Conservation (phyloP, 2,888 invertebrate genomes). For the Odontothrips loti region DNA sequence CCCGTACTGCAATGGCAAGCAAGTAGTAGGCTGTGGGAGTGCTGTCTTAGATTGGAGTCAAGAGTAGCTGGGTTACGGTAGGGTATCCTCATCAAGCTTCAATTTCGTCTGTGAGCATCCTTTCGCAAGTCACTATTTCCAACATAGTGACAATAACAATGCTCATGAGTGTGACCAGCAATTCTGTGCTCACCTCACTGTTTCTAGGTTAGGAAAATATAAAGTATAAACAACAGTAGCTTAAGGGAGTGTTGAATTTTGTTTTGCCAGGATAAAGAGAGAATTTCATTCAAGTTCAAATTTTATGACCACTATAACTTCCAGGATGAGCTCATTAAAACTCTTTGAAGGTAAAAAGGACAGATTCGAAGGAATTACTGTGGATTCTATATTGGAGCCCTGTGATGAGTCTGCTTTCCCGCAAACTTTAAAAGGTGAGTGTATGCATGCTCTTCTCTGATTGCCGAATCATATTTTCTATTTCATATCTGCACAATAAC, state of each 20-base stretch:
- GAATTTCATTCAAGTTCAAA: background rate
- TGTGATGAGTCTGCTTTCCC: constrained; percentile 53
- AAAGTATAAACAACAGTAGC: background rate
- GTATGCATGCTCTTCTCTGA: constrained; percentile 41
- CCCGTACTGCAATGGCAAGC: background rate
- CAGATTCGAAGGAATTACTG: constrained; percentile 68
- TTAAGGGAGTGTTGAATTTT: background rate
- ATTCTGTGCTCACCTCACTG: background rate
- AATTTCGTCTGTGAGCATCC: background rate
- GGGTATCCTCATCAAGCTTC: background rate
- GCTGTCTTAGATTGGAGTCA: background rate
- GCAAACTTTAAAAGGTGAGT: constrained; percentile 57
- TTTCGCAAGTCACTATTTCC: background rate
- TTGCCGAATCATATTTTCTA: background rate
- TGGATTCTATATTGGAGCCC: constrained; percentile 59
- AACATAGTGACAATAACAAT: background rate
- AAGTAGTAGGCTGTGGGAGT: background rate
- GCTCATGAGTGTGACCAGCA: background rate
- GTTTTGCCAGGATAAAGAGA: background rate
- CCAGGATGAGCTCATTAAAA: background rate
- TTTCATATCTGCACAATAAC: constrained; percentile 4
- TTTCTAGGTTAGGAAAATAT: background rate
- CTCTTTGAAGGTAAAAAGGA: constrained; percentile 48
- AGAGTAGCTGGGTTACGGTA: background rate
- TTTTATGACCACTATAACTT: background rate